These are phyloP conservation scores for Arctocebus calabarensis DNA, from an alignment of 2,797 vertebrate species.

Conservation along the genomic window DNA sequence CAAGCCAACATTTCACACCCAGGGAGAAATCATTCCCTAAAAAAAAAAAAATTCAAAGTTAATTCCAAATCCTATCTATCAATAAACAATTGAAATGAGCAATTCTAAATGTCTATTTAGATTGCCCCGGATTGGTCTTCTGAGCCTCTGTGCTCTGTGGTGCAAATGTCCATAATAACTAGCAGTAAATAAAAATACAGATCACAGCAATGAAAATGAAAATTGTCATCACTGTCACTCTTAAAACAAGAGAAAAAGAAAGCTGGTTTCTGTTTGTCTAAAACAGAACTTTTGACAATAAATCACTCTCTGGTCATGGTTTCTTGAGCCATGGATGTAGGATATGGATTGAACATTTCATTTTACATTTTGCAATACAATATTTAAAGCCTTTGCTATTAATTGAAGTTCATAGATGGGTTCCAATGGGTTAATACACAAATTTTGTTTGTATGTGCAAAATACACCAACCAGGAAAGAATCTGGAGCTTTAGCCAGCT, in stretches of 20 bases:
- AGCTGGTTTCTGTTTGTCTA: neutral
- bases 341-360: slow-evolving; percentile 49
- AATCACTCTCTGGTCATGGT: slow-evolving; percentile 36
- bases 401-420: neutral
- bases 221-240: slow-evolving; percentile 29
- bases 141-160: neutral
- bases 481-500: neutral
- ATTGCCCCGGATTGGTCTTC: neutral
- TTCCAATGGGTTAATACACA: slow-evolving; percentile 28
- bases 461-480: slow-evolving; percentile 31
- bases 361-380: slow-evolving; percentile 54
- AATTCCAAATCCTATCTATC: neutral
- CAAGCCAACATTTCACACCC: neutral
- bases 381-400: slow-evolving; percentile 54
- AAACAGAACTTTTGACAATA: slow-evolving; percentile 32
- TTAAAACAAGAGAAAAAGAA: slow-evolving; percentile 61
- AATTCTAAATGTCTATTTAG: neutral
- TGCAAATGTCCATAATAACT: neutral
- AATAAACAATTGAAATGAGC: slow-evolving; percentile 40
- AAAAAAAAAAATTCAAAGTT: slow-evolving; percentile 20
- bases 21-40: neutral
- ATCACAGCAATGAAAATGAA: neutral
- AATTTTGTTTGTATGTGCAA: slow-evolving; percentile 40
- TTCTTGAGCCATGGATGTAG: slow-evolving; percentile 47
- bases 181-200: slow-evolving; percentile 43